Percentiles rank a stretch among this genome's conserved stretches.
These are phyloP conservation scores for Saccopteryx bilineata DNA, from an alignment of 2,113 vertebrate genomes.

Conservation along the genomic window DNA sequence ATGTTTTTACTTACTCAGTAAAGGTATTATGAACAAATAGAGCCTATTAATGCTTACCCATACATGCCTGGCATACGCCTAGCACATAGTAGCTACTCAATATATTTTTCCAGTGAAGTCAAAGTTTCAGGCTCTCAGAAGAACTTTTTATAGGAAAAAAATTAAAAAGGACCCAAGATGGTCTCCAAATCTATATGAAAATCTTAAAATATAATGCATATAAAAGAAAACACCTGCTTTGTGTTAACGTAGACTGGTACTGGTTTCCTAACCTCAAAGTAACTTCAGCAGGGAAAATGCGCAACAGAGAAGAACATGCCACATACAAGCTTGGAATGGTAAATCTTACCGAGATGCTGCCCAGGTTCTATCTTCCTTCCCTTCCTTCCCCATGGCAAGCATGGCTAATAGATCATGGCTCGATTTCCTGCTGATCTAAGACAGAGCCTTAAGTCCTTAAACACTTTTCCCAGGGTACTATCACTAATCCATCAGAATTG, in stretches of 20 bases:
- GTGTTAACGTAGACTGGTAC: not conserved
- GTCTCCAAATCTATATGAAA: conserved; percentile 12
- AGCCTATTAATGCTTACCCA: not conserved
- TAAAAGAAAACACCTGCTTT: not conserved
- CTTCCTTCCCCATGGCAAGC: not conserved
- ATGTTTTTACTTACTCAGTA: conserved; percentile 47
- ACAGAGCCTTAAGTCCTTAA: not conserved
- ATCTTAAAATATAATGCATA: not conserved
- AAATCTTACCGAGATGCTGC: not conserved
- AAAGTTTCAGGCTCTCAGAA: not conserved
- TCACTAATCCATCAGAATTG: conserved; percentile 59
- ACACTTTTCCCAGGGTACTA: conserved; percentile 40
- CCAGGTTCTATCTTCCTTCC: not conserved
- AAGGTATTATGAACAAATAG: conserved; percentile 19
- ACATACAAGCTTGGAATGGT: not conserved
- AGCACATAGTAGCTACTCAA: not conserved
- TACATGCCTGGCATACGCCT: not conserved
- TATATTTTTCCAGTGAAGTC: conserved; percentile 16
- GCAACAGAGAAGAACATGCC: not conserved
- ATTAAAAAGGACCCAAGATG: not conserved
- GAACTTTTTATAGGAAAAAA: not conserved
- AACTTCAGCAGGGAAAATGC: not conserved
- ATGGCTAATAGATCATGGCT: conserved; percentile 64
- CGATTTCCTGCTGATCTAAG: conserved; percentile 33
- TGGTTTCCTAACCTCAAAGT: not conserved